A percentile compares a stretch with the other conserved stretches of the same genome.
phyloP scores from a whole-genome alignment of 2,888 invertebrate species.

The Diaperis boleti region DNA sequence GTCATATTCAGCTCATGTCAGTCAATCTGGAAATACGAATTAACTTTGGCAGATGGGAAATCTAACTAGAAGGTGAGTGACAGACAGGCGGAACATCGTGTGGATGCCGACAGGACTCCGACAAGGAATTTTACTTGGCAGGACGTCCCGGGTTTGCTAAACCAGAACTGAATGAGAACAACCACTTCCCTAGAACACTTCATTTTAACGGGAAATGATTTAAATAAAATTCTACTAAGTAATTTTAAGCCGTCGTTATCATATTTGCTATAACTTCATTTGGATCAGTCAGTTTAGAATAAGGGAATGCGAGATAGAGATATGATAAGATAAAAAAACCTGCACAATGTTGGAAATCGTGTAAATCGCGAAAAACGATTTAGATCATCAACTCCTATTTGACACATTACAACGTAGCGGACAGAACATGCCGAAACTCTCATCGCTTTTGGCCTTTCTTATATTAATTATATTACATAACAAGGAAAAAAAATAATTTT shows the following conservation, averaged over 20 bases:
- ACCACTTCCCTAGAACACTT: conserved; percentile 7
- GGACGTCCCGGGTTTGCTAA: conserved; percentile 32
- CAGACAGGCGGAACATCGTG: conserved; percentile 42
- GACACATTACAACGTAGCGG: too few species aligned
- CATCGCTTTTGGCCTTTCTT: too few species aligned
- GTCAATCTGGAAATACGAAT: conserved; percentile 37
- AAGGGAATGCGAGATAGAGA: too few species aligned
- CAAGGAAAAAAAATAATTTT: too few species aligned
- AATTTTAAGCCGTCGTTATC: not conserved
- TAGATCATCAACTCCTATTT: too few species aligned
- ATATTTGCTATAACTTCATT: not conserved
- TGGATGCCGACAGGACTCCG: conserved; percentile 36
- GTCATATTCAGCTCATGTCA: conserved; percentile 39
- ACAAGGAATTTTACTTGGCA: conserved; percentile 36
- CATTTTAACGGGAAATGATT: conserved; percentile 9
- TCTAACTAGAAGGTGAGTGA: conserved; percentile 39
- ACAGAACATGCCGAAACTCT: too few species aligned
- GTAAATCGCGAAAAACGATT: too few species aligned
- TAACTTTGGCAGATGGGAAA: conserved; percentile 40
- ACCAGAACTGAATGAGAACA: conserved; percentile 26
- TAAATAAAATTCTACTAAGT: not conserved
- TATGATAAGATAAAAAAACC: too few species aligned
- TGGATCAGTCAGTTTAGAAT: too few species aligned
- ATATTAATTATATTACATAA: too few species aligned
- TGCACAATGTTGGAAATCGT: too few species aligned